Conservation (phyloP, 1,140 invertebrate species). For the Anadara kagoshimensis region DNA sequence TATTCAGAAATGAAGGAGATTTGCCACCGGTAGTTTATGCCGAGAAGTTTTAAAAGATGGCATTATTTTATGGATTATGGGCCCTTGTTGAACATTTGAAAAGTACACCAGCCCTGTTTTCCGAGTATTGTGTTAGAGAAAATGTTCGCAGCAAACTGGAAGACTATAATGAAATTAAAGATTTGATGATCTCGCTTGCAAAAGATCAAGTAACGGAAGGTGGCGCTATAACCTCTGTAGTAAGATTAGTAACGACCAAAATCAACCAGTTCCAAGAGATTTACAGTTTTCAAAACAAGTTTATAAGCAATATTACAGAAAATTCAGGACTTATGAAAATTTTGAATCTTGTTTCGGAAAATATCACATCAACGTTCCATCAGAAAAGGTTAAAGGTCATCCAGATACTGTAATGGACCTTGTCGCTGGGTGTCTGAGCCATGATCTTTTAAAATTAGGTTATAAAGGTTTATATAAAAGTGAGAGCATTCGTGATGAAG, state of each 20-base stretch:
- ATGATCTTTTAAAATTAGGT: conserved; percentile 42
- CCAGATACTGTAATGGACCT: conserved; percentile 47
- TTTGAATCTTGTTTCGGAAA: conserved; percentile 53
- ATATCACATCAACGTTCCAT: conserved; percentile 47
- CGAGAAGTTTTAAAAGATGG: conserved; percentile 49
- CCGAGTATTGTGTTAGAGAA: conserved; percentile 50
- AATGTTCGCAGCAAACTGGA: conserved; percentile 46
- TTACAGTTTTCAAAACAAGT: conserved; percentile 54
- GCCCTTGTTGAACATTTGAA: conserved; percentile 46
- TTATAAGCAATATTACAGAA: conserved; percentile 52
- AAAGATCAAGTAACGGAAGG: conserved; percentile 43
- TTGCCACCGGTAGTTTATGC: conserved; percentile 44
- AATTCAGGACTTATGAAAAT: conserved; percentile 44
- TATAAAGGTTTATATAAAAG: conserved; percentile 31
- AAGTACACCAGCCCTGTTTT: conserved; percentile 47
- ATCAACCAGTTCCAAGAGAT: conserved; percentile 52
- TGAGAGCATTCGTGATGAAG: conserved; percentile 42
- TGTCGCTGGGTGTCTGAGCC: conserved; percentile 37
- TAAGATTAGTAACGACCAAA: conserved; percentile 47
- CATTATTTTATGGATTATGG: conserved; percentile 53
- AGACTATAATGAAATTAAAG: conserved; percentile 45
- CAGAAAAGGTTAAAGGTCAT: conserved; percentile 41
- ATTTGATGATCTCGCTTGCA: conserved; percentile 14
- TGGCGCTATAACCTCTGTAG: conserved; percentile 42
- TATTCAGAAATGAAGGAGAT: conserved; percentile 49